Evolutionary conservation across 35 echinoderm and acorn worm species (phyloP).

Genomic region (Hemicentrotus pulcherrimus): DNA sequence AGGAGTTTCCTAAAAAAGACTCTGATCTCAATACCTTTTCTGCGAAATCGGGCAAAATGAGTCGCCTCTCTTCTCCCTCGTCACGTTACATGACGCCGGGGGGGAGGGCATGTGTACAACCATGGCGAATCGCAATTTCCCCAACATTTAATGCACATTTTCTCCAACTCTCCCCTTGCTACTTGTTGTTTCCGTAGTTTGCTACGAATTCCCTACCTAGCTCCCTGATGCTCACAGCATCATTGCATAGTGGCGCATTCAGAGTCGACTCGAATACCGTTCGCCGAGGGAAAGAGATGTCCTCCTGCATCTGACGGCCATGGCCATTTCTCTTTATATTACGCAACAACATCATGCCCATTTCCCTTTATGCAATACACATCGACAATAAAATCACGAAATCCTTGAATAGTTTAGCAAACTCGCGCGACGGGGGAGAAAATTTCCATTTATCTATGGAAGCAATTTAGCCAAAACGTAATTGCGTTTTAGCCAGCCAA

Average conservation of each 20-base stretch:
- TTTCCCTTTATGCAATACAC: not conserved
- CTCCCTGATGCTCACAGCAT: not conserved
- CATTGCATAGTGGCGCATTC: not conserved
- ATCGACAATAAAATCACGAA: not conserved
- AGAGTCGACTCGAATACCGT: not conserved
- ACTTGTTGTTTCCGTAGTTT: not conserved
- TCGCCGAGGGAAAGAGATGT: not conserved
- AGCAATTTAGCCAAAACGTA: not conserved
- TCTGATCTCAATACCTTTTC: not conserved
- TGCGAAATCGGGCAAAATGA: not conserved
- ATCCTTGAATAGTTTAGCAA: constrained; percentile 4
- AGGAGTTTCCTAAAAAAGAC: not conserved
- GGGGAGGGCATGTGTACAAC: not conserved
- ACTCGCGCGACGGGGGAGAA: not conserved
- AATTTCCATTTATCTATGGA: not conserved
- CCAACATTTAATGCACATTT: constrained; percentile 7
- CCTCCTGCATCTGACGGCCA: not conserved
- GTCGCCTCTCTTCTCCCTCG: not conserved
- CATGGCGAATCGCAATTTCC: not conserved
- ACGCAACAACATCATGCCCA: not conserved
- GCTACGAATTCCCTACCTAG: not conserved
- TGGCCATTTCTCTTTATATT: not conserved
- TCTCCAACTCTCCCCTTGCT: not conserved
- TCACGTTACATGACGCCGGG: not conserved
- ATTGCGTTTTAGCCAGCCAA: not conserved